A percentile compares a stretch with the other conserved stretches of the same genome.
Evolutionary conservation across 1,140 invertebrate genomes (phyloP).

Genomic region (Procambarus virginalis): DNA sequence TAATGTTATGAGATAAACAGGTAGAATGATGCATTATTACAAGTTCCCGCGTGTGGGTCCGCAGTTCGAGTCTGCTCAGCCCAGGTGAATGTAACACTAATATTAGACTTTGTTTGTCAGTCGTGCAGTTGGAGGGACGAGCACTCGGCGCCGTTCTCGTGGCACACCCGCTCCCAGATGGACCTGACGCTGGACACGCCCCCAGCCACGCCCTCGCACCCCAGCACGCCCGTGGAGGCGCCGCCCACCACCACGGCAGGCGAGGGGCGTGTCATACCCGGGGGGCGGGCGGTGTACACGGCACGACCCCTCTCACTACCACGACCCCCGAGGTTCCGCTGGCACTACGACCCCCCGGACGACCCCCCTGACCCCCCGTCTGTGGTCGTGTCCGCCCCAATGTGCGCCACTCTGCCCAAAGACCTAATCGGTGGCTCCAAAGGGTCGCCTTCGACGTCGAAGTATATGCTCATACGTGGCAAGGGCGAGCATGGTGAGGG

Average conservation of each 20-base stretch:
- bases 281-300: conserved; percentile 54
- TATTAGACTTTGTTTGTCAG: conserved; percentile 51
- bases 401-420: conserved; percentile 24
- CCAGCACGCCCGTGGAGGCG: conserved; percentile 44
- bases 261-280: conserved; percentile 48
- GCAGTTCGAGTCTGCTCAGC: no score
- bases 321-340: conserved; percentile 59
- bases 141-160: conserved; percentile 86
- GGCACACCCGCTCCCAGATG: conserved; percentile 85
- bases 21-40: no score
- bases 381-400: conserved; percentile 56
- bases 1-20: no score
- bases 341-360: conserved; percentile 68
- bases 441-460: not conserved
- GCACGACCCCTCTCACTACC: conserved; percentile 53
- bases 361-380: conserved; percentile 60
- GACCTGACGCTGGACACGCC: conserved; percentile 78
- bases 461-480: conserved; percentile 55
- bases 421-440: conserved; percentile 17
- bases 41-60: no score
- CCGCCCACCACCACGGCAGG: conserved; percentile 44
- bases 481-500: conserved; percentile 40
- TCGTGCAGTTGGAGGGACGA: conserved; percentile 80
- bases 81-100: not conserved
- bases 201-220: conserved; percentile 62